Percentiles rank a stretch among this genome's conserved stretches.
phyloP scores from a whole-genome alignment of 2,113 vertebrate species.

The Empidonax traillii region DNA sequence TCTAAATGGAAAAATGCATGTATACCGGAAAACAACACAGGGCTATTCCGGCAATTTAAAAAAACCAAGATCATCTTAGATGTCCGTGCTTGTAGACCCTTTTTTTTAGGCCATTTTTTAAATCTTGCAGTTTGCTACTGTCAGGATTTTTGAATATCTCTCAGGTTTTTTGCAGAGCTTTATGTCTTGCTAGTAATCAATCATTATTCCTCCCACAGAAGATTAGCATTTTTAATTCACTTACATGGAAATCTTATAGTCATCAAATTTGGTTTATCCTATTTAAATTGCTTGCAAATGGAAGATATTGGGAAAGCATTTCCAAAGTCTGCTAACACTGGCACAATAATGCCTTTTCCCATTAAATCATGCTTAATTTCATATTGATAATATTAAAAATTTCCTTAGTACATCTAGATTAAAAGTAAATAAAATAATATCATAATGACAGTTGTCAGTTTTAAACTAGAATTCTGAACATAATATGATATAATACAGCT shows the following conservation, averaged over 20 bases:
- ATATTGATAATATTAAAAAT: neutral
- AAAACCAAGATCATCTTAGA: neutral
- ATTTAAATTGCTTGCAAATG: neutral
- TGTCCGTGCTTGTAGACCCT: neutral
- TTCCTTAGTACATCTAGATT: neutral
- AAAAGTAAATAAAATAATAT: neutral
- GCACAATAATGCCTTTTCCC: neutral
- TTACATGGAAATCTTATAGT: neutral
- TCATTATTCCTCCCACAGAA: neutral
- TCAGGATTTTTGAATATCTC: neutral
- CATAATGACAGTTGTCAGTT: neutral
- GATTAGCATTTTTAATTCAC: constrained; percentile 1
- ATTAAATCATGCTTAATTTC: neutral
- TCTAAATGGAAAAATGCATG: neutral
- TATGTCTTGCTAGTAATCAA: neutral
- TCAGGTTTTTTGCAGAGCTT: neutral
- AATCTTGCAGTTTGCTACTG: neutral
- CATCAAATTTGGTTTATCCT: neutral
- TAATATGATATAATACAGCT: neutral
- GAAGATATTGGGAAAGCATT: neutral
- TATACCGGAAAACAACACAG: neutral
- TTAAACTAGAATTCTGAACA: neutral
- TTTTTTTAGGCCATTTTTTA: neutral
- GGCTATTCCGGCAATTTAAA: neutral
- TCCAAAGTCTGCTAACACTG: neutral